phyloP scores from a whole-genome alignment of 2,888 invertebrate species.

The Bombylius major region DNA sequence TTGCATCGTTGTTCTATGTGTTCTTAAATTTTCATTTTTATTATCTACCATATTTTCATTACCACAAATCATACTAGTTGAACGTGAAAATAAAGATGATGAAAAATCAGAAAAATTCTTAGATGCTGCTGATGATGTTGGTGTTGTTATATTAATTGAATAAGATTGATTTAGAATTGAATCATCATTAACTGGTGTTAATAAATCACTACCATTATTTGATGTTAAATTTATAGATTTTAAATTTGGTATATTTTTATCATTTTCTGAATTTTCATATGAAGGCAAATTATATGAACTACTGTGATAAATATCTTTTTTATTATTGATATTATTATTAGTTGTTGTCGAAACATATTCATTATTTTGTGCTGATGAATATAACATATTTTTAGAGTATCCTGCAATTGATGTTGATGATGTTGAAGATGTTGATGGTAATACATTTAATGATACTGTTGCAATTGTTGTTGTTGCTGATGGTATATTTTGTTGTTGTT shows the following conservation, averaged over 20 bases:
- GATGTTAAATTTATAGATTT: slow-evolving; percentile 1
- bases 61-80: slow-evolving; percentile 12
- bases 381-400: neutral
- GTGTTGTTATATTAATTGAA: neutral
- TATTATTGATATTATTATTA: neutral
- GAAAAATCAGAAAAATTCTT: neutral
- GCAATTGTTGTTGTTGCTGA: neutral
- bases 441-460: neutral
- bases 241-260: slow-evolving; percentile 13
- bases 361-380: neutral
- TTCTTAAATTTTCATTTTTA: neutral
- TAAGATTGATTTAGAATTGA: neutral
- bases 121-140: slow-evolving; percentile 3
- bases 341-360: neutral
- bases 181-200: slow-evolving; percentile 18
- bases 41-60: neutral
- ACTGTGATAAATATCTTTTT: neutral
- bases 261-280: slow-evolving; percentile 12
- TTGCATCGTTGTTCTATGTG: neutral
- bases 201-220: slow-evolving; percentile 13
- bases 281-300: neutral
- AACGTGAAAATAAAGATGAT: neutral
- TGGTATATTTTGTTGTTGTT: neutral
- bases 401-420: neutral
- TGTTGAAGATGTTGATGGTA: neutral